Base-by-base conservation (phyloP, 1,140 invertebrate genomes). In the Pseudomyrmex dendroicus region DNA sequence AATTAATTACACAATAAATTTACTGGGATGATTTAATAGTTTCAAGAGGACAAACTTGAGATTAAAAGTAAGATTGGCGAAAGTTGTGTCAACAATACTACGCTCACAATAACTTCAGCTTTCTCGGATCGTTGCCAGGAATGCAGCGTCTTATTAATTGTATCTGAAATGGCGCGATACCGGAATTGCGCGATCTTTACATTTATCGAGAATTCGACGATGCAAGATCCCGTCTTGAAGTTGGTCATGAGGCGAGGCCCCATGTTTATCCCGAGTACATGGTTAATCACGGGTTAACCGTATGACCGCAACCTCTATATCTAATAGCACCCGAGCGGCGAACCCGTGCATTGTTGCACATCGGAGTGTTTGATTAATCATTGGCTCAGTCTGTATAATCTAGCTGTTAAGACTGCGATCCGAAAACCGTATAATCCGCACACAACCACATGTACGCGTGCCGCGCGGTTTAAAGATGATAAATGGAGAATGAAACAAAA, bases 331-430 rank as follows among this genome's bases (percentile, higher is more conserved):
- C 86, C 83, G 86, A 73, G 83, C 86, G 84, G 77, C 85, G 66
- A 87, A 82, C 86, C 5, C 78, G 84, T 89, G 88, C 90, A 88
- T 91, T 90, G 89, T 73, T 73, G 77, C 87, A 89, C 85, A 73
- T 83, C 83, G 77, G 84, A 84, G 86, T 89, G 83, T 91, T 91
- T 91, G 89, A 91, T 91, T 91, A 91, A 91, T 91, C 90, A 90
- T 90, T 88, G 89, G 90, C 74, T 91, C 86, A 84, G 84, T 73
- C 72, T 59, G 52, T 84, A 83, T 90, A 90, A 91, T 91, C 84
- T 83, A 85, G 86, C 83, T 90, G 89, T 89, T 90, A 90, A 90
- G 88, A 73, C 76, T 82, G 67, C 20, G 61, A 17, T 61, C 52
- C 20, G 52, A 66, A 50, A 59, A 2, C 54, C 12, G 44, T 17